These are phyloP conservation scores for Malthinus flaveolus DNA, from an alignment of 2,888 invertebrate species.

Conservation along the genomic window DNA sequence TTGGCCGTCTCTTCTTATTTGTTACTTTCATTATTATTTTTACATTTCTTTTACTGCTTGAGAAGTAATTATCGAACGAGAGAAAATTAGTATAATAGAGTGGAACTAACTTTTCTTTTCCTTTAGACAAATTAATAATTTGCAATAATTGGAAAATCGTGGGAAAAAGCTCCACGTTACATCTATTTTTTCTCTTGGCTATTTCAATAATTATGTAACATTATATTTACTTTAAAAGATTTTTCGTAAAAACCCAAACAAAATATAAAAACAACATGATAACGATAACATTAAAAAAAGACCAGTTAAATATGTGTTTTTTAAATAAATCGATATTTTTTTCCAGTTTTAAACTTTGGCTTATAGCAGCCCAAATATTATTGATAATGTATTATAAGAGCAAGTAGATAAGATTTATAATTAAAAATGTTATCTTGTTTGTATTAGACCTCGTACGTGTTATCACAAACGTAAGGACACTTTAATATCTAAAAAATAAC, in stretches of 20 bases:
- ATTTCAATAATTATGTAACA: no score
- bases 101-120: no score
- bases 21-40: no score
- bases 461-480: constrained; percentile 8
- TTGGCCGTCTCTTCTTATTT: no score
- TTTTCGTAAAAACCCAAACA: constrained; percentile 3
- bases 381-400: constrained; percentile 17
- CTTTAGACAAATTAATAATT: no score
- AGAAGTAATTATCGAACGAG: no score
- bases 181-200: no score
- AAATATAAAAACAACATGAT: constrained; percentile 13
- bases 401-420: constrained; percentile 19
- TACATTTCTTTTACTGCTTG: no score
- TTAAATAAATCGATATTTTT: constrained; percentile 13
- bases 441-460: constrained; percentile 13
- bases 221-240: not conserved
- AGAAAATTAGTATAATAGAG: no score
- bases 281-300: constrained; percentile 11
- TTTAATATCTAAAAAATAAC: constrained; percentile 11
- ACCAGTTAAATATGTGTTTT: constrained; percentile 6
- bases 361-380: constrained; percentile 21
- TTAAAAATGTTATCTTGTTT: constrained; percentile 23
- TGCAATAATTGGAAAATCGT: no score
- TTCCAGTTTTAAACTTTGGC: constrained; percentile 10
- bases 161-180: no score